Conservation (phyloP, 2,888 invertebrate genomes). For the Ichneumoninae sp. region DNA sequence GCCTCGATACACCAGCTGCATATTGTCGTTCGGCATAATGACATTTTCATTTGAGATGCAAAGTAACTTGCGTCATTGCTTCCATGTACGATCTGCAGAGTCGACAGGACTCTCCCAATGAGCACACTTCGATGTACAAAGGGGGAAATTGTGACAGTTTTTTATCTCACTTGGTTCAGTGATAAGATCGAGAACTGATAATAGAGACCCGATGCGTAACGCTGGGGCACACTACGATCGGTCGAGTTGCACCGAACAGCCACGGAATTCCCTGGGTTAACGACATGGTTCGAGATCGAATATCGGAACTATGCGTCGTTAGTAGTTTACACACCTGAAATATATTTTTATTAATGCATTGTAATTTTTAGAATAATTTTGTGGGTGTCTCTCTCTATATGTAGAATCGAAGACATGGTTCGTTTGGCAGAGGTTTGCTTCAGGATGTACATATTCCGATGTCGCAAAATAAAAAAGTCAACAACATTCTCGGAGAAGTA, state of each 20-base stretch:
- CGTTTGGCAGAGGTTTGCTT: constrained; percentile 76
- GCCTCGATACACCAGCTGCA: constrained; percentile 65
- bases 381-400: constrained; percentile 37
- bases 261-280: constrained; percentile 66
- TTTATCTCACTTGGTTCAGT: constrained; percentile 47
- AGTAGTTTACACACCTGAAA: constrained; percentile 72
- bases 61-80: constrained; percentile 71
- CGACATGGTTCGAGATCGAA: constrained; percentile 82
- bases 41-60: constrained; percentile 80
- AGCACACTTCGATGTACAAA: constrained; percentile 11
- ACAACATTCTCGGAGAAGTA: constrained; percentile 80
- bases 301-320: constrained; percentile 81
- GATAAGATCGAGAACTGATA: constrained; percentile 60
- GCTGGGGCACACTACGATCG: neutral
- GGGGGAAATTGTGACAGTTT: constrained; percentile 21
- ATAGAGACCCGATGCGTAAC: constrained; percentile 41
- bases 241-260: constrained; percentile 53
- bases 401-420: constrained; percentile 75
- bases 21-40: constrained; percentile 67
- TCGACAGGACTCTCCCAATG: neutral
- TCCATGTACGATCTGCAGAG: neutral
- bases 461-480: constrained; percentile 77
- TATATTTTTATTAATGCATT: neutral
- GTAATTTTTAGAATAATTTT: constrained; percentile 3
- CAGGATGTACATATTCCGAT: constrained; percentile 79